These are phyloP conservation scores for Deroplatys truncata DNA, from an alignment of 2,888 invertebrate species.

Conservation along the genomic window DNA sequence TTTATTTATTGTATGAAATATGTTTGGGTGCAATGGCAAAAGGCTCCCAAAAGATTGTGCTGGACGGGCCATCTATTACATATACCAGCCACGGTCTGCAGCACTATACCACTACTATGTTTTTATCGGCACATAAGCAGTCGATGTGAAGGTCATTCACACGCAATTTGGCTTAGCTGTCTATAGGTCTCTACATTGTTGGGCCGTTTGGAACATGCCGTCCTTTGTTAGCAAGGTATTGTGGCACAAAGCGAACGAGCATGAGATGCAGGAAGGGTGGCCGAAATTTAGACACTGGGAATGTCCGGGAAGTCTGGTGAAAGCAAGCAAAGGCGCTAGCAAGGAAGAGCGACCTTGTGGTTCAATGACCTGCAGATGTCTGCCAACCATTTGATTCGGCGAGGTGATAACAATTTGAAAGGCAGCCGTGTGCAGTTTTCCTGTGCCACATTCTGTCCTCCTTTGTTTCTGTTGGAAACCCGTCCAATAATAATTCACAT, in stretches of 20 bases:
- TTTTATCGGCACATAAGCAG: no score
- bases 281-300: neutral
- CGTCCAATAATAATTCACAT: neutral
- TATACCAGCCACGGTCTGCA: no score
- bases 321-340: neutral
- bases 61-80: no score
- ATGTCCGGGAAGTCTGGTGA: constrained; percentile 13
- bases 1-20: no score
- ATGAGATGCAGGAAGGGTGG: neutral
- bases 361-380: constrained; percentile 11
- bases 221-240: neutral
- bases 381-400: neutral
- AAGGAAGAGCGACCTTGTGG: constrained; percentile 20
- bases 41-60: no score
- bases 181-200: no score
- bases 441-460: neutral
- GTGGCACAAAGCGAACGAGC: neutral
- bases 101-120: no score
- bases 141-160: no score
- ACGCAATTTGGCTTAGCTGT: no score
- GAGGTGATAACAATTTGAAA: neutral
- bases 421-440: neutral
- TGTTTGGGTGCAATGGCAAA: no score
- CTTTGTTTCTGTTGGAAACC: neutral
- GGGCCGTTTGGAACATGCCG: neutral